Percentiles rank a stretch among this genome's conserved stretches.
These are phyloP conservation scores for Mionectes macconnelli DNA, from an alignment of 2,113 vertebrate species.

Conservation along the genomic window DNA sequence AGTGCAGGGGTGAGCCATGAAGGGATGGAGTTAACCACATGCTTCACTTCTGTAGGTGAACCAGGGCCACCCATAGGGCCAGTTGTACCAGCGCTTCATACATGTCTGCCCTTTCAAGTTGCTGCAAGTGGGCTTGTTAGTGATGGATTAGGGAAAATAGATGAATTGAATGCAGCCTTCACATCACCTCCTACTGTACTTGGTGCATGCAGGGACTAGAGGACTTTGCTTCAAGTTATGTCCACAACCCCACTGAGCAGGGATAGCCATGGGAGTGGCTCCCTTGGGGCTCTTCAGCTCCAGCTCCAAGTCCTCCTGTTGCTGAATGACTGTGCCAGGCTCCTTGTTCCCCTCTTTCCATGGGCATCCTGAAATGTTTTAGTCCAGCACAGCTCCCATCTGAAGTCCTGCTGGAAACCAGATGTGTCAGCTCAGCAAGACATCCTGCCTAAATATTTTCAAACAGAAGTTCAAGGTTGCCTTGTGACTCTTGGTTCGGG, in stretches of 20 bases:
- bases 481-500: neutral
- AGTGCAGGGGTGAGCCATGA: rapidly evolving
- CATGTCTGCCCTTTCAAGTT: neutral
- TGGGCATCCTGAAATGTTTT: neutral
- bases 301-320: neutral
- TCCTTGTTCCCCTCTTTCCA: neutral
- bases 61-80: neutral
- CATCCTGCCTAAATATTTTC: constrained; percentile 47
- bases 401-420: constrained; percentile 53
- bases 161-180: neutral
- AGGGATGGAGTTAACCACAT: neutral
- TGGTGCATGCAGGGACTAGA: neutral
- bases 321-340: neutral
- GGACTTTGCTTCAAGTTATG: neutral
- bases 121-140: neutral
- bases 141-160: neutral
- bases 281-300: neutral
- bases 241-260: neutral
- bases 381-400: neutral
- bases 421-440: constrained; percentile 46
- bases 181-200: neutral
- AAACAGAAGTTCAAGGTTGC: constrained; percentile 27
- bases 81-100: neutral
- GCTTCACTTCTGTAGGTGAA: neutral
- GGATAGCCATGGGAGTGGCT: neutral